A percentile compares a stretch with the other conserved stretches of the same genome.
Conservation (phyloP, 1,140 invertebrate species). For the Maconellicoccus hirsutus region DNA sequence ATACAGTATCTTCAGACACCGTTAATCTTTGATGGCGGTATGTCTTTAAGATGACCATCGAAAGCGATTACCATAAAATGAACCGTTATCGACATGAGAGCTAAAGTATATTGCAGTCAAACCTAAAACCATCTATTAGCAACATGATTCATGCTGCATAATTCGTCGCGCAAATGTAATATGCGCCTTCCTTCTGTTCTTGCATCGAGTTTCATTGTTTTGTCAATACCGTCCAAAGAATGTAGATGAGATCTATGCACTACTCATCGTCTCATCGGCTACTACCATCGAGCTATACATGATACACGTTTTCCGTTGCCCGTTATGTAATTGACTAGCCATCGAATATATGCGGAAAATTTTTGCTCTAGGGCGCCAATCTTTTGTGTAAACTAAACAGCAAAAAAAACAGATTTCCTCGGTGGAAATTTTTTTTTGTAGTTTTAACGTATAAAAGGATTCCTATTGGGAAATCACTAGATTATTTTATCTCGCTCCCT, state of each 20-base stretch:
- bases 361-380: too few species aligned
- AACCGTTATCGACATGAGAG: conserved; percentile 11
- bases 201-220: not conserved
- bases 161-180: not conserved
- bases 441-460: too few species aligned
- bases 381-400: too few species aligned
- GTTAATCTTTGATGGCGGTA: conserved; percentile 13
- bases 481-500: too few species aligned
- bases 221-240: not conserved
- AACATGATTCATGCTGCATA: not conserved
- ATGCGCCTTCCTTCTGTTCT: not conserved
- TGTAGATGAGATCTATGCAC: not conserved
- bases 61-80: conserved; percentile 15
- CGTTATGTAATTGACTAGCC: too few species aligned
- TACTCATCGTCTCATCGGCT: too few species aligned
- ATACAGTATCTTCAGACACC: not conserved
- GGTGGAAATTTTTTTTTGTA: too few species aligned
- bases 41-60: conserved; percentile 17
- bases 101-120: not conserved
- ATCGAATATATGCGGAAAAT: too few species aligned
- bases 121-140: not conserved
- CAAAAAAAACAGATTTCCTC: too few species aligned
- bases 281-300: too few species aligned
- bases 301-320: too few species aligned
- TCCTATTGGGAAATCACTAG: too few species aligned